Evolutionary conservation across 2,888 invertebrate genomes (phyloP), one percentile per base, ranked within the genome.

Genomic region (Liodrosophila aerea): DNA sequence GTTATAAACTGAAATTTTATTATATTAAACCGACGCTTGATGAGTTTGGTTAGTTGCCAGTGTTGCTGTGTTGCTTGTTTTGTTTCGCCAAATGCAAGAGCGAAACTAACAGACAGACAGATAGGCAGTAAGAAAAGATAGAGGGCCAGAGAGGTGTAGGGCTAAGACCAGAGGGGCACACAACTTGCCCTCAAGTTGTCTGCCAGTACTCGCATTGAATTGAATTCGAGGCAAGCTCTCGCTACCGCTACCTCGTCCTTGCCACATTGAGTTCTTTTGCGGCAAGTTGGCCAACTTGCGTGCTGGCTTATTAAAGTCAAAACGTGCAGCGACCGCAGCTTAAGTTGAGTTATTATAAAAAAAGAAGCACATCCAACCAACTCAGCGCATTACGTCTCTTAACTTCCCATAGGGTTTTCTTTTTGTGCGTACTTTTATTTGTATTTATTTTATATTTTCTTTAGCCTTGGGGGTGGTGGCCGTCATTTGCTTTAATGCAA

Each of bases 1-100:
- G 82, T 81, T 86, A 72, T 84, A 86, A 81, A 77, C 85, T 85
- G 85, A 86, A 86, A 74, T 86, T 82, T 84, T 85, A 86, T 82
- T 82, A 86, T 82, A 82, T 84, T 86, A 86, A 81, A 84, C 77
- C 85, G 82, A 73, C 77, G 85, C 77, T 81, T 85, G 86, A 81
- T 86, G 85, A 84, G 80, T 86, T 85, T 66, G 78, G 80, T 80
- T 85, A 85, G 85, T 70, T 70, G 73, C 64, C 44, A 41, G 37
- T 58, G 56, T 58, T 58, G 64, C 52, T 67, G 64, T 56, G 64
- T 50, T 67, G 64, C 53, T 31, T 56, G 75, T 62, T 65, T 82
- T 73, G 74, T 81, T 73, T 53, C 9, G 45, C 31, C 27, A 12
- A 8, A 41, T 16, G 18, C 11, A 33, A 39, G 18, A 41, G 44